A percentile compares a stretch with the other conserved stretches of the same genome.
Evolutionary conservation across 1,140 invertebrate genomes (phyloP).

Genomic region (Saccostrea glomerata): DNA sequence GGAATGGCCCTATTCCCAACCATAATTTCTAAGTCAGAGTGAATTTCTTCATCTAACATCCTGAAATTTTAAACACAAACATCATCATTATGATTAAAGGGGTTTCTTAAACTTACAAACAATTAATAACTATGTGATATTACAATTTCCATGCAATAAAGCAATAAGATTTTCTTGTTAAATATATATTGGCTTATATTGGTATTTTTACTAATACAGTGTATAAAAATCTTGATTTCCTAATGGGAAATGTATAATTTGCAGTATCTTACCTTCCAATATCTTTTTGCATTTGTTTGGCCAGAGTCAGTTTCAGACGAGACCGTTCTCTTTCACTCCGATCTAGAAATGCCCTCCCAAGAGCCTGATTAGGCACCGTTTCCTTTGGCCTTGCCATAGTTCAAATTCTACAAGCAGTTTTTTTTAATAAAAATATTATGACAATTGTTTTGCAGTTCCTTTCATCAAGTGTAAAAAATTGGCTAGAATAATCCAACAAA

Average conservation of each 20-base stretch:
- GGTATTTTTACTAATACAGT: too few relatives aligned
- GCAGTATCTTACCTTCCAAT: conserved; percentile 26
- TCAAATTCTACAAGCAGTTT: background rate
- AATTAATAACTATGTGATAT: too few relatives aligned
- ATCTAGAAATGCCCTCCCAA: conserved; percentile 41
- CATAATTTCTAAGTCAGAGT: conserved; percentile 55
- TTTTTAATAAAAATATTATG: too few relatives aligned
- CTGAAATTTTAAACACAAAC: conserved; percentile 45
- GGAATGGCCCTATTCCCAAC: conserved; percentile 46
- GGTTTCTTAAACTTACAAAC: too few relatives aligned
- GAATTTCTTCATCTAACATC: conserved; percentile 56
- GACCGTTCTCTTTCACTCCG: conserved; percentile 46
- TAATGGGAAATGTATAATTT: background rate
- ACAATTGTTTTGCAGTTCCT: too few relatives aligned
- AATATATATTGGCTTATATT: too few relatives aligned
- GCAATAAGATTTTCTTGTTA: too few relatives aligned
- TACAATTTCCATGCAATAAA: too few relatives aligned
- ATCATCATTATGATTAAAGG: background rate
- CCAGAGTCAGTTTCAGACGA: conserved; percentile 26
- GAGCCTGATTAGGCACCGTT: background rate
- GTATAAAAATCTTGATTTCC: background rate
- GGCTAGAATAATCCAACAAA: too few relatives aligned
- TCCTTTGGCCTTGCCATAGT: conserved; percentile 54
- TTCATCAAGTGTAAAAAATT: too few relatives aligned
- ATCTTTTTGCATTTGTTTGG: conserved; percentile 51